Evolutionary conservation across 1,140 invertebrate species (phyloP).

Genomic region (Muscidifurax raptorellus): DNA sequence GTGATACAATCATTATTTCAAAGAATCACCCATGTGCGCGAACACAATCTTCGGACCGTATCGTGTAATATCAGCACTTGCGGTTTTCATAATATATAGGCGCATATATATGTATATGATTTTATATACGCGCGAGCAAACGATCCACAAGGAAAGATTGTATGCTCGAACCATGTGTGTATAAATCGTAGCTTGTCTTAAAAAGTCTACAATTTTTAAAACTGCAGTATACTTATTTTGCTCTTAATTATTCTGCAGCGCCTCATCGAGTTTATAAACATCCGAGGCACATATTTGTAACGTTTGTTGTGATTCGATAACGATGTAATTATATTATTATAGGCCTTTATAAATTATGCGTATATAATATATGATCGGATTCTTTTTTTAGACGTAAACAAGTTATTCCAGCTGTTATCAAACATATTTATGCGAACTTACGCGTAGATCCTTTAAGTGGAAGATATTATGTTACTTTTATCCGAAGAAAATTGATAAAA

Average conservation of each 20-base stretch:
- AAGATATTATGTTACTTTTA: slow-evolving; percentile 24
- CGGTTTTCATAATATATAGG: neutral
- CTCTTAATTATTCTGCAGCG: neutral
- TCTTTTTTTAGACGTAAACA: slow-evolving; percentile 38
- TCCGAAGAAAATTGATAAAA: neutral
- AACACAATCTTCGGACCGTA: neutral
- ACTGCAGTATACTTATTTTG: too few relatives aligned
- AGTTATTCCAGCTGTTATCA: neutral
- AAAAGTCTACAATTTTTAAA: slow-evolving; percentile 16
- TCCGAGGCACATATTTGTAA: neutral
- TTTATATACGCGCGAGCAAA: neutral
- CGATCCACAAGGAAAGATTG: neutral
- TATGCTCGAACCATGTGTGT: neutral
- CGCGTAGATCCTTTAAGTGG: neutral
- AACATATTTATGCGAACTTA: slow-evolving; percentile 1
- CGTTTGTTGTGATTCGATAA: slow-evolving; percentile 5
- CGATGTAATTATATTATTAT: neutral
- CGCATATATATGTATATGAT: neutral
- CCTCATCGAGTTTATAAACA: neutral
- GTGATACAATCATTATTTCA: neutral
- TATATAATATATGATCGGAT: neutral
- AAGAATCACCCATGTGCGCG: neutral
- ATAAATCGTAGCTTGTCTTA: too few relatives aligned
- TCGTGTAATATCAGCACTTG: neutral
- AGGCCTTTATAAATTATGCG: slow-evolving; percentile 18